Percentiles rank a stretch among this genome's conserved stretches.
phyloP scores from a whole-genome alignment of 2,888 invertebrate genomes.

The Eremobia ochroleuca region DNA sequence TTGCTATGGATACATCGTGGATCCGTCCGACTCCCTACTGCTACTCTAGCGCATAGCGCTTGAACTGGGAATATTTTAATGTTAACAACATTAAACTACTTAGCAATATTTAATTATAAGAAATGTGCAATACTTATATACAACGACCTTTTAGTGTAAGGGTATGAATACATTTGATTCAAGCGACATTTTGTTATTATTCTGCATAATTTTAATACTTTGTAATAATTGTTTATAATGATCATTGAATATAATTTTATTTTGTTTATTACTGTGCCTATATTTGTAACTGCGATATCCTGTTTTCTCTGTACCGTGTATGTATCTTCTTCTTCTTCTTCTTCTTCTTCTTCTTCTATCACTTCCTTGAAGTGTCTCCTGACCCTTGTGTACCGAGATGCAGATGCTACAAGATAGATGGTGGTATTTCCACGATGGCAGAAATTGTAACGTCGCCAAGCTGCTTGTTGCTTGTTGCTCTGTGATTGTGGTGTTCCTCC shows the following conservation, averaged over 20 bases:
- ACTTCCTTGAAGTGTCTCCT: neutral
- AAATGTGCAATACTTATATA: conserved; percentile 31
- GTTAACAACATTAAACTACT: neutral
- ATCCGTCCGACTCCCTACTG: conserved; percentile 7
- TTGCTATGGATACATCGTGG: neutral
- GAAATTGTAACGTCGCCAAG: neutral
- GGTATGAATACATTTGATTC: conserved; percentile 35
- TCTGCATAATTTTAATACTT: conserved; percentile 50
- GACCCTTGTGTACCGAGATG: neutral
- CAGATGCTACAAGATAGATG: neutral
- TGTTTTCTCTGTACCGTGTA: neutral
- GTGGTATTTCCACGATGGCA: too few relatives aligned
- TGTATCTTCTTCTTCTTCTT: too few relatives aligned
- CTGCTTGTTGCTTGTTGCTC: neutral
- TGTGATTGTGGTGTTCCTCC: neutral
- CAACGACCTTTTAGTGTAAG: conserved; percentile 8
- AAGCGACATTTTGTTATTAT: conserved; percentile 31
- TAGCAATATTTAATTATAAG: conserved; percentile 13
- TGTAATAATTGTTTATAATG: conserved; percentile 57
- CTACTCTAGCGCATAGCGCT: neutral
- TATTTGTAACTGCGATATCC: neutral
- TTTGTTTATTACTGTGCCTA: conserved; percentile 37
- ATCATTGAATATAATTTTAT: conserved; percentile 48
- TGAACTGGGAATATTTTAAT: conserved; percentile 15
- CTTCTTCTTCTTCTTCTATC: too few relatives aligned